phyloP scores from a whole-genome alignment of 2,888 invertebrate species.

The Lomographa bimaculata region DNA sequence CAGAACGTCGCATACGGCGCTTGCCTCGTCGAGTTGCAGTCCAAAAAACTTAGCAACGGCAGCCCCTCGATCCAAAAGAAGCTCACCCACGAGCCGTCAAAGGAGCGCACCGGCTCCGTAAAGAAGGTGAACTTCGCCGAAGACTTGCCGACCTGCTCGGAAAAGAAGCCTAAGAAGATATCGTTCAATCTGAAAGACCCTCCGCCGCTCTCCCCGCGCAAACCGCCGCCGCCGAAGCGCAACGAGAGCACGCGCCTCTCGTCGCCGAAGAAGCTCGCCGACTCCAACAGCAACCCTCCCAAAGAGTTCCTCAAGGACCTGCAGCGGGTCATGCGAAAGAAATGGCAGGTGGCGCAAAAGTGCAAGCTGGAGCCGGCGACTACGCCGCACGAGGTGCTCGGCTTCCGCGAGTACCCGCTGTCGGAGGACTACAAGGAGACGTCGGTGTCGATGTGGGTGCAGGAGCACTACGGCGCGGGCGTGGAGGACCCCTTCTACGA shows the following conservation, averaged over 20 bases:
- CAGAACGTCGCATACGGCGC: conserved; percentile 72
- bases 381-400: conserved; percentile 95
- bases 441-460: conserved; percentile 95
- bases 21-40: conserved; percentile 83
- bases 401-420: conserved; percentile 92
- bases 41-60: conserved; percentile 72
- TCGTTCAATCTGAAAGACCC: conserved; percentile 83
- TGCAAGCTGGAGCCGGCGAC: conserved; percentile 94
- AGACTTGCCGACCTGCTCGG: conserved; percentile 72
- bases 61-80: conserved; percentile 64
- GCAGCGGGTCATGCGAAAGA: conserved; percentile 96
- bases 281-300: conserved; percentile 89
- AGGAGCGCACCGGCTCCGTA: conserved; percentile 75
- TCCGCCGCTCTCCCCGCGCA: conserved; percentile 84
- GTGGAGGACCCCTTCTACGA: conserved; percentile 90
- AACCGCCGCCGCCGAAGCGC: conserved; percentile 90
- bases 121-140: conserved; percentile 86
- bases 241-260: conserved; percentile 89
- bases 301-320: conserved; percentile 94
- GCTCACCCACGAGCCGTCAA: conserved; percentile 53
- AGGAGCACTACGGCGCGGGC: conserved; percentile 91
- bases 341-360: conserved; percentile 97
- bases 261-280: conserved; percentile 90
- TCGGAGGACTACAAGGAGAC: conserved; percentile 89
- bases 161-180: conserved; percentile 86